A percentile compares a stretch with the other conserved stretches of the same genome.
Evolutionary conservation across 1,140 invertebrate species (phyloP).

Genomic region (Bicyclus anynana): DNA sequence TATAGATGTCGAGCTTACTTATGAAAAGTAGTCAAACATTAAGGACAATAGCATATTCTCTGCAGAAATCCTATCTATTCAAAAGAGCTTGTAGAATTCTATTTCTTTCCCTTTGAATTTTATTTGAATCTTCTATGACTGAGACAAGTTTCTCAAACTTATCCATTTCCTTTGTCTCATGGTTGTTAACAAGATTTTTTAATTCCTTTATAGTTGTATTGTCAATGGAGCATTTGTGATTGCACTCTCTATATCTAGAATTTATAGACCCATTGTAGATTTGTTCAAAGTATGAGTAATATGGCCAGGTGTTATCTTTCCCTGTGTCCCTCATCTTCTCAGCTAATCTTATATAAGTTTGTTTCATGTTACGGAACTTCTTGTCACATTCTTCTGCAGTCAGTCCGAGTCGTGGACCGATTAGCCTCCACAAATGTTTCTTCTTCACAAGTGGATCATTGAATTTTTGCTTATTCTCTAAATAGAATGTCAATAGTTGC

Average conservation of each 20-base stretch:
- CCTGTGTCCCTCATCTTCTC: slow-evolving; percentile 49
- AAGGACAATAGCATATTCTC: too few species aligned
- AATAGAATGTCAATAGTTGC: slow-evolving; percentile 49
- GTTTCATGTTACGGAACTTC: slow-evolving; percentile 68
- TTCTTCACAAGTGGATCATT: slow-evolving; percentile 53
- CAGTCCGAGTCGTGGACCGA: slow-evolving; percentile 47
- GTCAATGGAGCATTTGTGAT: slow-evolving; percentile 29
- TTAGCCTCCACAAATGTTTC: slow-evolving; percentile 51
- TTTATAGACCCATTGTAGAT: slow-evolving; percentile 47
- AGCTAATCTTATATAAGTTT: slow-evolving; percentile 59
- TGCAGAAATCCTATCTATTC: slow-evolving; percentile 28
- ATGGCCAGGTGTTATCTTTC: slow-evolving; percentile 55
- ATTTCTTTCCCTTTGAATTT: slow-evolving; percentile 67
- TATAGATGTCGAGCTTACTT: too few species aligned
- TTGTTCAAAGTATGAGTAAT: slow-evolving; percentile 62
- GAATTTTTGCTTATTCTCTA: slow-evolving; percentile 64
- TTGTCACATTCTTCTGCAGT: slow-evolving; percentile 60
- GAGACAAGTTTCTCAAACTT: slow-evolving; percentile 57
- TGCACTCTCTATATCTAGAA: slow-evolving; percentile 21
- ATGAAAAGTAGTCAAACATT: too few species aligned
- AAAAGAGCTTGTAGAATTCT: slow-evolving; percentile 56
- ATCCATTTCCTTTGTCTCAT: slow-evolving; percentile 44
- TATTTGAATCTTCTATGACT: slow-evolving; percentile 58
- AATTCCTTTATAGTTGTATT: slow-evolving; percentile 44
- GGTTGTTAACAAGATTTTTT: slow-evolving; percentile 39